Percentiles rank a stretch among this genome's conserved stretches.
Evolutionary conservation across 2,888 invertebrate genomes (phyloP).

Genomic region (Ichneumoninae sp.): DNA sequence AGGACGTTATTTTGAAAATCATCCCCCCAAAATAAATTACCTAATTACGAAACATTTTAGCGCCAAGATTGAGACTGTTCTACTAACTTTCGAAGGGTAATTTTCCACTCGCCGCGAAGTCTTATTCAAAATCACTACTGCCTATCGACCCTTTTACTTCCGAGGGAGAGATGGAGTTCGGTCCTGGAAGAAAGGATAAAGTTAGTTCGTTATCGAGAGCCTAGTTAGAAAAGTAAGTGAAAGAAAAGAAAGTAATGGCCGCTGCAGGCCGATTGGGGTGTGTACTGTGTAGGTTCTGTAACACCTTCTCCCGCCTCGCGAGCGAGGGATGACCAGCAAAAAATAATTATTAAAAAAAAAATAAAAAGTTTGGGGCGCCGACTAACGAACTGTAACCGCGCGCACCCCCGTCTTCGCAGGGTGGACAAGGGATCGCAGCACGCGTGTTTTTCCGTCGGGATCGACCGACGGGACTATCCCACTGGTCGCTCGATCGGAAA

Average conservation of each 20-base stretch:
- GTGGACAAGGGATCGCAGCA: slow-evolving; percentile 8
- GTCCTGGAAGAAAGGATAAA: not conserved
- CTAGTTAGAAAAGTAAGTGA: not conserved
- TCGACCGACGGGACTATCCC: slow-evolving; percentile 42
- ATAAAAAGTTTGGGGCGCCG: slow-evolving; percentile 36
- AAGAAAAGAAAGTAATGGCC: not conserved
- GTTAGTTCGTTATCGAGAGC: slow-evolving; percentile 22
- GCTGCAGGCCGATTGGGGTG: not conserved
- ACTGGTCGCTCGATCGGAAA: slow-evolving; percentile 64
- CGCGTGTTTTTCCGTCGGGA: slow-evolving; percentile 42
- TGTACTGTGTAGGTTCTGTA: slow-evolving; percentile 10
- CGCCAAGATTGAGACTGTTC: not conserved
- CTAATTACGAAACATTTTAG: not conserved
- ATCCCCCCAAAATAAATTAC: not conserved
- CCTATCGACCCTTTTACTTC: not conserved
- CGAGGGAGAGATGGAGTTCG: not conserved
- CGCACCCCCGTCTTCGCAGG: slow-evolving; percentile 19
- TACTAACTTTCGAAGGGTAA: not conserved
- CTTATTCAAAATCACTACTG: not conserved
- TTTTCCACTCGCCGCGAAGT: not conserved
- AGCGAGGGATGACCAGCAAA: slow-evolving; percentile 37
- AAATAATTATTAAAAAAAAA: slow-evolving; percentile 32
- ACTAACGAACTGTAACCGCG: slow-evolving; percentile 40
- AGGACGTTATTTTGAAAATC: too few species aligned
- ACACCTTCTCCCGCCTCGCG: not conserved